Percentiles rank a stretch among this genome's conserved stretches.
Conservation (phyloP, 2,888 invertebrate genomes). For the Trichogramma evanescens region DNA sequence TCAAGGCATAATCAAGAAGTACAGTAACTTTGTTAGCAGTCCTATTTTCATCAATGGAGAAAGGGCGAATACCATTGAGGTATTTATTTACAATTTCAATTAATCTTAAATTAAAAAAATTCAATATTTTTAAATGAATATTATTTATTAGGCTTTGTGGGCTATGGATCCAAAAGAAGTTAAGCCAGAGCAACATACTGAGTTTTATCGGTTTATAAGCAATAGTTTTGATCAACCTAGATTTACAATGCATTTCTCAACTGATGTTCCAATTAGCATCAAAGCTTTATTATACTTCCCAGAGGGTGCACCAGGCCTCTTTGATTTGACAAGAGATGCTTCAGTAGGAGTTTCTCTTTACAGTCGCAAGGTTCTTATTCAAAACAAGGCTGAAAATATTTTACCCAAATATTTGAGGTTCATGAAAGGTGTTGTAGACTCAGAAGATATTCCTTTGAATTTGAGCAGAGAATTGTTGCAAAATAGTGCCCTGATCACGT, state of each 20-base stretch:
- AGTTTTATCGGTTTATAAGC: conserved; percentile 86
- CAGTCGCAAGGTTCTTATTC: conserved; percentile 86
- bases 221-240: conserved; percentile 82
- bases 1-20: conserved; percentile 81
- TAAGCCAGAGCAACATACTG: conserved; percentile 76
- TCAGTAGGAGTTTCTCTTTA: conserved; percentile 85
- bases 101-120: background rate
- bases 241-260: conserved; percentile 86
- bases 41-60: conserved; percentile 87
- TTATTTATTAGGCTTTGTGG: conserved; percentile 72
- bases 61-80: conserved; percentile 80
- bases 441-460: conserved; percentile 97
- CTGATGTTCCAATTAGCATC: conserved; percentile 87
- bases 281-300: conserved; percentile 88
- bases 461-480: conserved; percentile 91
- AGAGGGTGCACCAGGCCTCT: conserved; percentile 84
- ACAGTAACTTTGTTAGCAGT: conserved; percentile 94
- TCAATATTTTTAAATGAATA: background rate
- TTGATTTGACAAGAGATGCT: conserved; percentile 81
- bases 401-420: conserved; percentile 93
- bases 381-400: conserved; percentile 82
- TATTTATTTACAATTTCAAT: conserved; percentile 29
- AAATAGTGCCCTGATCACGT: conserved; percentile 84
- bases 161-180: conserved; percentile 85
- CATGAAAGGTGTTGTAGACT: conserved; percentile 95